These are phyloP conservation scores for Lepus townsendii DNA, from an alignment of 2,797 vertebrate species.

Conservation along the genomic window DNA sequence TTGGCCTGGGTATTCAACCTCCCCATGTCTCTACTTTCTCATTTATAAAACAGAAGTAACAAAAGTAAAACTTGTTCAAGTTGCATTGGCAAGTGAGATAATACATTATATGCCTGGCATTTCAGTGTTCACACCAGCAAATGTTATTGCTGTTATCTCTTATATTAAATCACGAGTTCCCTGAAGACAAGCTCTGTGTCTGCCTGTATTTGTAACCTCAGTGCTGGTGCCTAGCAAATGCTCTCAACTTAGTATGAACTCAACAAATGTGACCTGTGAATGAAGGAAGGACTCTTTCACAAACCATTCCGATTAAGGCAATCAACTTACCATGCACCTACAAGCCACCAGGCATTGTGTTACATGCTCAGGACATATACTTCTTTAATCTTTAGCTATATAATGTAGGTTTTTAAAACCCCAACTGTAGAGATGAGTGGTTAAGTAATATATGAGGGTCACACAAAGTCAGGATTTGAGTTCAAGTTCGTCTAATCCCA, in stretches of 20 bases:
- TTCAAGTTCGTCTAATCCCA: neutral
- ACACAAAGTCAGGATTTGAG: neutral
- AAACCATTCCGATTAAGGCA: neutral
- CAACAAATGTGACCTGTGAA: neutral
- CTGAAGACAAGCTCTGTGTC: conserved; percentile 9
- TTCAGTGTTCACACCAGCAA: neutral
- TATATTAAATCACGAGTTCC: conserved; percentile 1
- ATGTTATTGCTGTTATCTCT: neutral
- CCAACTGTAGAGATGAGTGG: neutral
- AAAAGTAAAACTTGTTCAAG: neutral
- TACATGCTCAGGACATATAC: neutral
- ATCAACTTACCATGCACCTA: neutral
- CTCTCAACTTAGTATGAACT: neutral
- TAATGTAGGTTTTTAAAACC: neutral
- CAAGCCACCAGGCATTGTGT: neutral
- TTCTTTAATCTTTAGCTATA: neutral
- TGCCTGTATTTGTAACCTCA: neutral
- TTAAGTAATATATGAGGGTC: neutral
- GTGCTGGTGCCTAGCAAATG: neutral
- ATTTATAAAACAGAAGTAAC: neutral
- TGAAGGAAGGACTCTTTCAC: neutral
- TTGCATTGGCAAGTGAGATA: neutral
- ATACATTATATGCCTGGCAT: neutral
- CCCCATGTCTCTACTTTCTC: neutral
- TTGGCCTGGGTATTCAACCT: neutral